phyloP scores from a whole-genome alignment of 2,797 vertebrate species.

The Spondyliosoma cantharus region DNA sequence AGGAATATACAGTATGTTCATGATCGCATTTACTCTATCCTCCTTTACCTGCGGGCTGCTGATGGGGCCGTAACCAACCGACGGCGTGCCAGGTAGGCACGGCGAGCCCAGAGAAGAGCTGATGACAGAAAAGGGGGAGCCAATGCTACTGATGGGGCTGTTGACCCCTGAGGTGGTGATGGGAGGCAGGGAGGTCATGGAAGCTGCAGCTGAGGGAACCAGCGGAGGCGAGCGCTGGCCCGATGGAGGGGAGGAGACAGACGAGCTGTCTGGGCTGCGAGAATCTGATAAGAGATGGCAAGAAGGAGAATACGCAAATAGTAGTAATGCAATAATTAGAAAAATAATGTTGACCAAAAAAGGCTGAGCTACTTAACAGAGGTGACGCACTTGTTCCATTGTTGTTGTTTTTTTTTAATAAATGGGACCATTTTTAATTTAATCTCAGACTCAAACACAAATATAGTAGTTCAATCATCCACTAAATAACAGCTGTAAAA shows the following conservation, averaged over 20 bases:
- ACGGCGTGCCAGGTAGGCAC: conserved; percentile 90
- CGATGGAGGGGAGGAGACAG: conserved; percentile 87
- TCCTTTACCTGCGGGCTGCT: conserved; percentile 91
- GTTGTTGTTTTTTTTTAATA: neutral
- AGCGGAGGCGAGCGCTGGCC: conserved; percentile 85
- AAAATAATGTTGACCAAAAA: neutral
- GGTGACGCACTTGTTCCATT: no score
- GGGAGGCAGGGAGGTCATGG: conserved; percentile 83
- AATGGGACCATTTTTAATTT: neutral
- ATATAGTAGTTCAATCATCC: neutral
- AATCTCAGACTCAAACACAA: neutral
- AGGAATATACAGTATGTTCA: neutral
- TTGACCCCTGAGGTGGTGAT: conserved; percentile 79
- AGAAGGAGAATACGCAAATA: neutral
- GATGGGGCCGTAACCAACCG: conserved; percentile 92
- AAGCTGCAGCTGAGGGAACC: conserved; percentile 79
- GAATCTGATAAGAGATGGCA: conserved; percentile 82
- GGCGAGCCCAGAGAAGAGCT: conserved; percentile 94
- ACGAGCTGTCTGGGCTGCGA: conserved; percentile 92
- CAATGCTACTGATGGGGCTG: conserved; percentile 89
- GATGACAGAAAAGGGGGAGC: conserved; percentile 94
- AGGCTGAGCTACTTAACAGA: neutral
- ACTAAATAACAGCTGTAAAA: neutral
- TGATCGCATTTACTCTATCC: neutral
- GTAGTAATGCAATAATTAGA: neutral